Evolutionary conservation across 53 echinoderm and acorn worm genomes (phyloP), one percentile per base, ranked within the genome.

Genomic region (Mesocentrotus franciscanus): DNA sequence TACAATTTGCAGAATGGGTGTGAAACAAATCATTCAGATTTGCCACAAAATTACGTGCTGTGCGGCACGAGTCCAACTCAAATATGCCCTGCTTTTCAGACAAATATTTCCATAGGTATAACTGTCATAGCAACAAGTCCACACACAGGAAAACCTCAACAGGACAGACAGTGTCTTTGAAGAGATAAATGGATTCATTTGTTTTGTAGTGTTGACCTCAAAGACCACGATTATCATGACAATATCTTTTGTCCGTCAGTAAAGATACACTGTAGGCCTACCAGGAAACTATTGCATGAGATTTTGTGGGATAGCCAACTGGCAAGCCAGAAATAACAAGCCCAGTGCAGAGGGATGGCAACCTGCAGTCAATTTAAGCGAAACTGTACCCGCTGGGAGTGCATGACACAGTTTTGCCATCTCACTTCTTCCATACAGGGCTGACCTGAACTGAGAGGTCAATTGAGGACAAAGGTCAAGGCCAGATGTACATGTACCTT

Each of bases 381-480:
- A 84, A 84, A 84, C 84, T 57, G 8, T n/a, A 87, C 87, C 87
- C 58, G 8, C 84, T 87, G 87, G 87, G 87, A 87, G n/a, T 87
- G 42, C 56, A 87, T 87, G 87, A 87, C 87, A 87, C 58, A 87
- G 87, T 58, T 87, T 58, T 87, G 87, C 87, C 58, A 32, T 84
- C 84, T 84, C 24, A 84, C 84, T 34, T 57, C 56, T 87, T 58
- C 87, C 87, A 57, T 87, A 87, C 58, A 87, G 87, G n/a, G 58
- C 26, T 87, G 87, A 87, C 87, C 87, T 87, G 56, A 87, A 87
- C 87, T 58, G 26, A 58, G 87, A 87, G 87, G 91, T 66, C 91
- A 64, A 61, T 91, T 66, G 61, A 91, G 91, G 91, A 91, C 91
- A 91, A 35, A 91, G 91, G 91, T 91, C 91, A 91, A 91, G 91